These are phyloP conservation scores for Leucophenga maculata DNA, from an alignment of 2,888 invertebrate species.

Conservation along the genomic window DNA sequence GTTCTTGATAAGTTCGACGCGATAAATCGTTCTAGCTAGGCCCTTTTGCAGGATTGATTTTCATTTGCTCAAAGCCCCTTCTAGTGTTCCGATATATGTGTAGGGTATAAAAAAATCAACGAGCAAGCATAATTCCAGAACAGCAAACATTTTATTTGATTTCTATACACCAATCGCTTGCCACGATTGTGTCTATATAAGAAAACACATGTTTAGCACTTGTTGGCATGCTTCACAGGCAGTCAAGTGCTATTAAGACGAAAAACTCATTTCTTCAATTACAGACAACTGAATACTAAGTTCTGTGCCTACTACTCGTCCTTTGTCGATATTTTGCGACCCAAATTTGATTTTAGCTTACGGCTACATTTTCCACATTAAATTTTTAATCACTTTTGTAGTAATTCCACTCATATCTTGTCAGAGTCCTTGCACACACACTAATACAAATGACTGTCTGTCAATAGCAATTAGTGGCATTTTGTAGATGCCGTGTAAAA, in stretches of 20 bases:
- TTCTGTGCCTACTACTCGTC: background rate
- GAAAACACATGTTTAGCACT: background rate
- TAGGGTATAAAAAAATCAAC: background rate
- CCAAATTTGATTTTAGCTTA: background rate
- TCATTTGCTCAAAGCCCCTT: too few relatives aligned
- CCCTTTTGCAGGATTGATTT: too few relatives aligned
- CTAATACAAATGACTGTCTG: conserved; percentile 38
- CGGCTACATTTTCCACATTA: conserved; percentile 31
- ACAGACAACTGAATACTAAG: background rate
- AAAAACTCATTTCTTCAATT: background rate
- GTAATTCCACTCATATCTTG: background rate
- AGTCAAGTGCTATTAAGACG: background rate
- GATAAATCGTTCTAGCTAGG: too few relatives aligned
- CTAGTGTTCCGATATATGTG: background rate
- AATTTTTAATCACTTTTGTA: conserved; percentile 53
- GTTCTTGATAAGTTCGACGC: too few relatives aligned
- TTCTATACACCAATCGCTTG: too few relatives aligned
- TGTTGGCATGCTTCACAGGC: background rate
- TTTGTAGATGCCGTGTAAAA: conserved; percentile 8
- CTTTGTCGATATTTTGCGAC: background rate
- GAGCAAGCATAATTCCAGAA: too few relatives aligned
- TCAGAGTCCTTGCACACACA: background rate
- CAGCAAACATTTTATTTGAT: too few relatives aligned
- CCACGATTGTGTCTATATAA: too few relatives aligned
- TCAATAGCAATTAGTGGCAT: conserved; percentile 56